Percentiles rank a stretch among this genome's conserved stretches.
Conservation (phyloP, 2,797 vertebrate species). For the Sphaeramia orbicularis region DNA sequence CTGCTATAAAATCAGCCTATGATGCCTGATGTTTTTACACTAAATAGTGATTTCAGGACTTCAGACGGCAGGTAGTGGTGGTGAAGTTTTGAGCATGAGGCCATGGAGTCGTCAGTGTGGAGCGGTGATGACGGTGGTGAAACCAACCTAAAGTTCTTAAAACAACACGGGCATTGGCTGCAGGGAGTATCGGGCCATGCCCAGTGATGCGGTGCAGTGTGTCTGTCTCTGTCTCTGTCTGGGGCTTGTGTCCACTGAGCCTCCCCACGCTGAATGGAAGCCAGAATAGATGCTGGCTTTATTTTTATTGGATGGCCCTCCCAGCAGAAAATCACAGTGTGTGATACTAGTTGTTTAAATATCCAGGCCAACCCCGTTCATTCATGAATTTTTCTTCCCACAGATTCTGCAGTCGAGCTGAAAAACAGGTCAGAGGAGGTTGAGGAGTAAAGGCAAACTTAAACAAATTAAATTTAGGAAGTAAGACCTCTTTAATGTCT, state of each 20-base stretch:
- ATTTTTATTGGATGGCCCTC: constrained; percentile 66
- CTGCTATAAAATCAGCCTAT: too few species aligned
- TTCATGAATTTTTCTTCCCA: constrained; percentile 62
- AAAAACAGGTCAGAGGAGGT: neutral
- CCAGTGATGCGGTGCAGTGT: constrained; percentile 52
- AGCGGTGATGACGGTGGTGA: constrained; percentile 28
- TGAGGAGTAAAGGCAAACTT: too few species aligned
- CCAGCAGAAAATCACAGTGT: constrained; percentile 47
- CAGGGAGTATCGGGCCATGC: constrained; percentile 26
- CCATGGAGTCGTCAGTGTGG: constrained; percentile 13
- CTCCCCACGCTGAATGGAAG: constrained; percentile 48
- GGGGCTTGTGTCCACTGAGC: constrained; percentile 71
- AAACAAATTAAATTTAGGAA: too few species aligned
- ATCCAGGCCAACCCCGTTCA: constrained; percentile 44
- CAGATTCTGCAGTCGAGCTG: constrained; percentile 17
- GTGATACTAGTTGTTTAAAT: constrained; percentile 52
- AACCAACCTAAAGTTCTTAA: constrained; percentile 54
- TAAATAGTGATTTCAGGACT: too few species aligned
- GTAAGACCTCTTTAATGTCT: too few species aligned
- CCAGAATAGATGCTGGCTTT: constrained; percentile 60
- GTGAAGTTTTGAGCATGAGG: constrained; percentile 11
- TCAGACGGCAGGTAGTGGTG: neutral
- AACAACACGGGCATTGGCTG: constrained; percentile 64
- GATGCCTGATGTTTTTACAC: too few species aligned
- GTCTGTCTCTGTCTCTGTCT: constrained; percentile 67